Conservation (phyloP, 2,888 invertebrate species). For the Lycocerus yunnanus region DNA sequence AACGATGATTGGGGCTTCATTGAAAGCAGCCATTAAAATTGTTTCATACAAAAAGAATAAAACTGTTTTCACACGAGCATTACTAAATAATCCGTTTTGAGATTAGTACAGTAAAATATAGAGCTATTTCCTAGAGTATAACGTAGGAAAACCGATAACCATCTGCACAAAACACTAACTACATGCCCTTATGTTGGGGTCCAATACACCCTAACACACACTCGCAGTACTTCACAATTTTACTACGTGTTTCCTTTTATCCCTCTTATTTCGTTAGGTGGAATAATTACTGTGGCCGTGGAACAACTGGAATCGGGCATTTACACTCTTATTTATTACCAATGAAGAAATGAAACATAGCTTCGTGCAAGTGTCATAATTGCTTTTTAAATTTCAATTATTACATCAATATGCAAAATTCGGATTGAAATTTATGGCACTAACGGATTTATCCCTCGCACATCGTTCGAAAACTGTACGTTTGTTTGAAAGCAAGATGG, state of each 20-base stretch:
- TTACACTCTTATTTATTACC: slow-evolving; percentile 6
- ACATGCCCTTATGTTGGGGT: slow-evolving; percentile 36
- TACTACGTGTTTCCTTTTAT: slow-evolving; percentile 33
- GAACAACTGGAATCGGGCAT: slow-evolving; percentile 34
- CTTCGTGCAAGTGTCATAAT: slow-evolving; percentile 9
- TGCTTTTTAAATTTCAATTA: slow-evolving; percentile 6
- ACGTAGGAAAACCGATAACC: slow-evolving; percentile 46
- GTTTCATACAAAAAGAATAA: slow-evolving; percentile 18
- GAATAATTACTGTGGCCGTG: slow-evolving; percentile 50
- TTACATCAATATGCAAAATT: slow-evolving; percentile 20
- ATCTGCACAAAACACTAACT: slow-evolving; percentile 37
- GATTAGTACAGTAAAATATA: slow-evolving; percentile 48
- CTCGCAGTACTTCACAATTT: slow-evolving; percentile 24
- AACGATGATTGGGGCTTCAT: background rate
- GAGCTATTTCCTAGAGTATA: slow-evolving; percentile 44
- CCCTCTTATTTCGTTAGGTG: slow-evolving; percentile 27
- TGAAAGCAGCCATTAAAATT: background rate
- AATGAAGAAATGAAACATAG: slow-evolving; percentile 17
- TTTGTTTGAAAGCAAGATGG: slow-evolving; percentile 40
- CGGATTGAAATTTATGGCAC: slow-evolving; percentile 18
- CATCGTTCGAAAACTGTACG: slow-evolving; percentile 22
- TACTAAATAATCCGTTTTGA: slow-evolving; percentile 37
- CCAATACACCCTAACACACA: slow-evolving; percentile 20
- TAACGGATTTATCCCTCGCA: slow-evolving; percentile 20
- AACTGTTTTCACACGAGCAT: slow-evolving; percentile 30